Percentiles rank a stretch among this genome's conserved stretches.
Evolutionary conservation across 2,888 invertebrate species (phyloP).

Genomic region (Sphaerophoria rueppellii): DNA sequence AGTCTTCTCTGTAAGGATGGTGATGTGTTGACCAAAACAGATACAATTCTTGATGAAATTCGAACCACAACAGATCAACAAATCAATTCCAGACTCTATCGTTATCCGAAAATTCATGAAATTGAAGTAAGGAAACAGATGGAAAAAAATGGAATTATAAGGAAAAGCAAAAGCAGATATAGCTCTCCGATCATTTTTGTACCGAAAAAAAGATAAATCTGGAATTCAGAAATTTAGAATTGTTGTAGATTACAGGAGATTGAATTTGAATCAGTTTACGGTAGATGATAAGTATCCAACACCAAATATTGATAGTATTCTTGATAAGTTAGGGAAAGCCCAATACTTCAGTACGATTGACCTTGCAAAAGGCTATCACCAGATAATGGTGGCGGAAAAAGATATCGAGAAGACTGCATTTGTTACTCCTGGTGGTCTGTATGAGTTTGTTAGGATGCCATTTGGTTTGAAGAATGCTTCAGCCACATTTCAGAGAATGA

Average conservation of each 20-base stretch:
- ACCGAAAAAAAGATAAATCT: not conserved
- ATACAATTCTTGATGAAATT: not conserved
- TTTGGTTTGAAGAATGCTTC: constrained; percentile 24
- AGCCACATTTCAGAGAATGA: constrained; percentile 22
- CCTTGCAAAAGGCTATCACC: constrained; percentile 52
- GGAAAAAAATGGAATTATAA: constrained; percentile 1
- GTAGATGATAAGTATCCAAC: not conserved
- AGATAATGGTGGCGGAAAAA: constrained; percentile 32
- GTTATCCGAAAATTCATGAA: no score
- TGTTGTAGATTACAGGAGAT: constrained; percentile 63
- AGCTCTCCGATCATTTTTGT: not conserved
- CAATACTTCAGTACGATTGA: constrained; percentile 67
- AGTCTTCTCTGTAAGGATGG: constrained; percentile 4
- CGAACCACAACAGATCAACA: no score
- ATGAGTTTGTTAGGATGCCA: constrained; percentile 25
- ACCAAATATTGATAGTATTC: constrained; percentile 52
- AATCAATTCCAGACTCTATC: not conserved
- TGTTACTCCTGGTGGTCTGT: not conserved
- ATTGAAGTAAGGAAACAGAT: not conserved
- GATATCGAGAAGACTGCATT: constrained; percentile 14
- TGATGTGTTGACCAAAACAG: not conserved
- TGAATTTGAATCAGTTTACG: constrained; percentile 63
- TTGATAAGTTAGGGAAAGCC: constrained; percentile 43
- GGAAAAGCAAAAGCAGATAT: not conserved
- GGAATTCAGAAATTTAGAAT: constrained; percentile 41